These are phyloP conservation scores for Drosophila crucigera DNA, from an alignment of 2,888 invertebrate species.

Conservation along the genomic window DNA sequence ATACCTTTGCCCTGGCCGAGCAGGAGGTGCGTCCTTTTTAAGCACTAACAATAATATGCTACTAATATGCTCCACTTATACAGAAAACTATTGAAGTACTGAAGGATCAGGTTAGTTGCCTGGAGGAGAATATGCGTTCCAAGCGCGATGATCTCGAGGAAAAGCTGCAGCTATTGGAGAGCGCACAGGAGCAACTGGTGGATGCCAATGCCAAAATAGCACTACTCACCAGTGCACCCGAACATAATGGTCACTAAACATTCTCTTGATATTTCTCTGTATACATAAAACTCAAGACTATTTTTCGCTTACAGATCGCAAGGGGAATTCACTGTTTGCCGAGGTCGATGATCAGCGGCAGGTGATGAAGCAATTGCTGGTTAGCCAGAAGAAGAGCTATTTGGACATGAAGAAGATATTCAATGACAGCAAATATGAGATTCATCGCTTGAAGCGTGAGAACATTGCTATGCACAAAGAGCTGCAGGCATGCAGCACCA, in stretches of 20 bases:
- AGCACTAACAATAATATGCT: not conserved
- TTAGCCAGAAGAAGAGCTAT: slow-evolving; percentile 88
- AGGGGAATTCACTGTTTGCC: slow-evolving; percentile 89
- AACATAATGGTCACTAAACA: slow-evolving; percentile 71
- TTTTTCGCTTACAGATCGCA: slow-evolving; percentile 85
- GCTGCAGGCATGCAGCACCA: slow-evolving; percentile 82
- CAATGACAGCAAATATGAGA: slow-evolving; percentile 83
- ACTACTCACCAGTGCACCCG: slow-evolving; percentile 71
- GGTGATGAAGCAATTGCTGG: slow-evolving; percentile 87
- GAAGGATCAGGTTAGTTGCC: slow-evolving; percentile 82
- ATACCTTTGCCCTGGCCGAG: slow-evolving; percentile 79
- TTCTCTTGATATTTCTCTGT: not conserved
- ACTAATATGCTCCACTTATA: not conserved
- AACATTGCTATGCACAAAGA: slow-evolving; percentile 84
- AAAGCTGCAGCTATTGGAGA: slow-evolving; percentile 80
- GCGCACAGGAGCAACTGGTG: slow-evolving; percentile 83
- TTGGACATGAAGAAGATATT: slow-evolving; percentile 85
- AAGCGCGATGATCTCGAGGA: slow-evolving; percentile 84
- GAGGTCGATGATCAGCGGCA: slow-evolving; percentile 89
- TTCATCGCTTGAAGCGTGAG: slow-evolving; percentile 83
- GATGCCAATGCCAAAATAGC: slow-evolving; percentile 83
- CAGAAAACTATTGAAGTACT: slow-evolving; percentile 83
- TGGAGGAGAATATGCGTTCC: slow-evolving; percentile 82
- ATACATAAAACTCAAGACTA: not conserved
- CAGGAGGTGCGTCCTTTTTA: slow-evolving; percentile 70